Evolutionary conservation across 2,113 vertebrate species (phyloP).

Genomic region (Lophochroa leadbeateri): DNA sequence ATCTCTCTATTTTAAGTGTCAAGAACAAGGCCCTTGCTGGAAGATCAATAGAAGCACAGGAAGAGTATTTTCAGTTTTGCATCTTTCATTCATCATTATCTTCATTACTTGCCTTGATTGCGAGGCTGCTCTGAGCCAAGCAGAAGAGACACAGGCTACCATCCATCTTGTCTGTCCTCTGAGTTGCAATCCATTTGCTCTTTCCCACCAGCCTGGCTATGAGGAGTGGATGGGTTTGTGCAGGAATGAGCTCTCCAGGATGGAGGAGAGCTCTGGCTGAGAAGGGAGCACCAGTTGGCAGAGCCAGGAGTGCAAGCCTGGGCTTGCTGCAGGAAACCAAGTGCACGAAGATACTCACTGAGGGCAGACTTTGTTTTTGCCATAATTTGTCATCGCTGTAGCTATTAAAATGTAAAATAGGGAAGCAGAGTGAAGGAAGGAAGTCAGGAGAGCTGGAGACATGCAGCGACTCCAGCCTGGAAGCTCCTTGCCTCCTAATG

Average conservation of each 20-base stretch:
- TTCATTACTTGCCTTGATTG: background rate
- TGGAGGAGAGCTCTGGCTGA: background rate
- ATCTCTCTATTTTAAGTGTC: conserved; percentile 36
- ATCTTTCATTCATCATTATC: conserved; percentile 61
- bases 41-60: conserved; percentile 39
- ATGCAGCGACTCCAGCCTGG: background rate
- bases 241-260: background rate
- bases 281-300: background rate
- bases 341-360: background rate
- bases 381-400: background rate
- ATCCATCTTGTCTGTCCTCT: background rate
- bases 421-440: background rate
- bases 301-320: background rate
- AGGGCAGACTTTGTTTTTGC: background rate
- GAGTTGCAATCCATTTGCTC: background rate
- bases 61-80: conserved; percentile 49
- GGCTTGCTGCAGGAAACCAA: background rate
- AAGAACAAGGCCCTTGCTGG: conserved; percentile 43
- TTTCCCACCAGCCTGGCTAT: background rate
- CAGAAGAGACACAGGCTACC: background rate
- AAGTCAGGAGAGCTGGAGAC: conserved; percentile 13
- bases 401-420: background rate
- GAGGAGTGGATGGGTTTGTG: background rate
- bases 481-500: conserved; percentile 46
- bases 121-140: background rate